These are phyloP conservation scores for Podarcis lilfordi DNA, from an alignment of 2,797 vertebrate genomes.

Conservation along the genomic window DNA sequence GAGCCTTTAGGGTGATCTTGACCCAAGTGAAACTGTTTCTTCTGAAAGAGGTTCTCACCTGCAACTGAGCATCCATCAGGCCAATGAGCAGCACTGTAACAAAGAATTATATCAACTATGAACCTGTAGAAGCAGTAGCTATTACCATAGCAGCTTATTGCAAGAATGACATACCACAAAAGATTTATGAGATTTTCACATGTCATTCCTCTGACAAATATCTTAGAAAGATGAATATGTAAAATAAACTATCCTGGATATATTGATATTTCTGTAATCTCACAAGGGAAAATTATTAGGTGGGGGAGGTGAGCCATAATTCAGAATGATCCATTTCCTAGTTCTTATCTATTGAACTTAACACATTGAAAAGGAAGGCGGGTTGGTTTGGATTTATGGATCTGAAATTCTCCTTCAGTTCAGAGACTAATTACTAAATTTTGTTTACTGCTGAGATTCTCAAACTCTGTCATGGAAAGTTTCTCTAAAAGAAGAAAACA, in stretches of 20 bases:
- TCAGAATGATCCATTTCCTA: constrained; percentile 1
- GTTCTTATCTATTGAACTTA: not conserved
- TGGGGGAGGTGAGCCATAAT: not conserved
- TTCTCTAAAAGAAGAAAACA: not conserved
- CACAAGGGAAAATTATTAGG: not conserved
- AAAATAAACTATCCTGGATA: not conserved
- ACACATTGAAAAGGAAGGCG: not conserved
- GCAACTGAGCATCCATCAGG: not conserved
- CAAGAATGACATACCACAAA: not conserved
- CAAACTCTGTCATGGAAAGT: not conserved
- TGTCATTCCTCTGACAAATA: not conserved
- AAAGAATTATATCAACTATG: not conserved
- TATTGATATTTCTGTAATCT: constrained; percentile 7
- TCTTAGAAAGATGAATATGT: constrained; percentile 4
- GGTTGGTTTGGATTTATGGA: not conserved
- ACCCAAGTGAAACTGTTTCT: not conserved
- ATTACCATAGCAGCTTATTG: not conserved
- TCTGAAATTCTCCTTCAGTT: not conserved
- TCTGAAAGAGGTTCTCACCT: not conserved
- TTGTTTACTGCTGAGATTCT: not conserved
- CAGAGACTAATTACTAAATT: not conserved
- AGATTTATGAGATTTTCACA: constrained; percentile 5
- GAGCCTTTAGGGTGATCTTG: not conserved
- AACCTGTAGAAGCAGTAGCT: not conserved
- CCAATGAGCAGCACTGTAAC: not conserved